Percentiles rank a stretch among this genome's conserved stretches.
These are phyloP conservation scores for Pan paniscus DNA, from an alignment of 2,113 vertebrate genomes.

Conservation along the genomic window DNA sequence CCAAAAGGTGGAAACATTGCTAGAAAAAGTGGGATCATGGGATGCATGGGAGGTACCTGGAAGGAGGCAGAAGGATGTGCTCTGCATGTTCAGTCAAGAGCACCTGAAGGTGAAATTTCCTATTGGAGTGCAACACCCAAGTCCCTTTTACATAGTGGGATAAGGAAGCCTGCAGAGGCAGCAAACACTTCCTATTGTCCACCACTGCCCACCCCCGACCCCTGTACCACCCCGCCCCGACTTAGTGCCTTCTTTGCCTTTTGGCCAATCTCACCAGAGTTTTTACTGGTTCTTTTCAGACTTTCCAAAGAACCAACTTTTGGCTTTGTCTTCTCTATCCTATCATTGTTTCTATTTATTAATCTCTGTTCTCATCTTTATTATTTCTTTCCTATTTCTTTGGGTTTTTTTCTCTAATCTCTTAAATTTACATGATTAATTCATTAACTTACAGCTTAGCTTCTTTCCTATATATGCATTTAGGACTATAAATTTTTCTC, in stretches of 20 bases:
- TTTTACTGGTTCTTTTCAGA: background rate
- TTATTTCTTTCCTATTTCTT: background rate
- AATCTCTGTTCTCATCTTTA: background rate
- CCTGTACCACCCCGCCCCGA: too few relatives aligned
- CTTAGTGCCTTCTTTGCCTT: background rate
- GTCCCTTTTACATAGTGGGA: background rate
- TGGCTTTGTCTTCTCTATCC: background rate
- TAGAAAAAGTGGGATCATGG: background rate
- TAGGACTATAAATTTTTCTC: background rate
- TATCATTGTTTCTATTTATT: background rate
- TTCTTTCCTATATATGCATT: background rate
- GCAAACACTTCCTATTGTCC: background rate
- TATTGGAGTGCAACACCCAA: background rate
- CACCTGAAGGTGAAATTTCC: fast-evolving
- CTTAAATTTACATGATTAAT: background rate
- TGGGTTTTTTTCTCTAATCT: background rate
- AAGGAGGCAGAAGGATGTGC: background rate
- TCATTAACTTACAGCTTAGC: background rate
- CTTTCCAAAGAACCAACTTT: background rate
- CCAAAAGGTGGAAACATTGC: background rate
- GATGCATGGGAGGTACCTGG: background rate
- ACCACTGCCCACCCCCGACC: too few relatives aligned
- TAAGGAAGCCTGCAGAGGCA: background rate
- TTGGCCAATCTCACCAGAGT: background rate
- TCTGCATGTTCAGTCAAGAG: background rate